A percentile compares a stretch with the other conserved stretches of the same genome.
Evolutionary conservation across 92 coral and sea anemone species (phyloP).

Genomic region (Scolanthus callimorphus): DNA sequence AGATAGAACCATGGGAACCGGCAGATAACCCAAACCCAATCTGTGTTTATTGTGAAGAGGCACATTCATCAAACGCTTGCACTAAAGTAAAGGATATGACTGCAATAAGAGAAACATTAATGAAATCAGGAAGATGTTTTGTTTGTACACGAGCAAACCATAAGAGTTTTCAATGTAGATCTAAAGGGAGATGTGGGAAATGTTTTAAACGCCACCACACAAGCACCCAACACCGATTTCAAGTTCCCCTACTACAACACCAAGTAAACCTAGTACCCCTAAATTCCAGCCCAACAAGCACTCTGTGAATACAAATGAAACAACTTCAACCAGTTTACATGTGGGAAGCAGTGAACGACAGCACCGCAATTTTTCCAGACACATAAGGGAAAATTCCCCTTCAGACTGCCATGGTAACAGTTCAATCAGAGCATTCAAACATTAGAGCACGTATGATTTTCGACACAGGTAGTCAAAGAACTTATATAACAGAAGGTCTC

Average conservation of each 20-base stretch:
- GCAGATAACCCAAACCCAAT: slow-evolving; percentile 3
- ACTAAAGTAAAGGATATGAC: slow-evolving; percentile 15
- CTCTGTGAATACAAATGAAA: neutral
- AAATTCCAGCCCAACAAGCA: no score
- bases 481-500: slow-evolving; percentile 26
- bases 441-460: slow-evolving; percentile 17
- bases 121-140: slow-evolving; percentile 37
- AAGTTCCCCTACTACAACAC: no score
- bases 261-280: no score
- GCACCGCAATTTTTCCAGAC: slow-evolving; percentile 22
- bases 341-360: slow-evolving; percentile 7
- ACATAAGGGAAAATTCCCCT: slow-evolving; percentile 28
- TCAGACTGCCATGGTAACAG: slow-evolving; percentile 30
- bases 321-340: neutral
- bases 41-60: slow-evolving; percentile 27
- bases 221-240: slow-evolving; percentile 10
- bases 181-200: slow-evolving; percentile 14
- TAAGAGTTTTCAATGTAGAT: slow-evolving; percentile 22
- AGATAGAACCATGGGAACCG: neutral
- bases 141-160: slow-evolving; percentile 31
- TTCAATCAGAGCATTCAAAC: slow-evolving; percentile 6
- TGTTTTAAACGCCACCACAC: slow-evolving; percentile 26
- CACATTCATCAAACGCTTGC: slow-evolving; percentile 22
- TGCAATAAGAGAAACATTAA: slow-evolving; percentile 19
- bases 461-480: slow-evolving; percentile 46